phyloP scores from a whole-genome alignment of 1,140 invertebrate genomes.

The Chironomus tepperi region DNA sequence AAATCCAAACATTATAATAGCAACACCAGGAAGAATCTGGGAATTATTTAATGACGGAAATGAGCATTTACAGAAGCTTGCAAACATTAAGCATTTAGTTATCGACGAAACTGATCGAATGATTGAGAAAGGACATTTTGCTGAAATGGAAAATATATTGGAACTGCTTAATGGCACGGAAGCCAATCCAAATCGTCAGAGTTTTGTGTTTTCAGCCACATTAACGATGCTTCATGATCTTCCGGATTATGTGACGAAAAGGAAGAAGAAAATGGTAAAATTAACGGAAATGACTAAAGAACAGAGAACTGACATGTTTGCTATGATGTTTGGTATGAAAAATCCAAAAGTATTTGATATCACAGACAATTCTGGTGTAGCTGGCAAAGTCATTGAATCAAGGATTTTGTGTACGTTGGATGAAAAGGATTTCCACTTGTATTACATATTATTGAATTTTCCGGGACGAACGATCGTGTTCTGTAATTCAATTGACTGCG shows the following conservation, averaged over 20 bases:
- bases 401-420: conserved; percentile 65
- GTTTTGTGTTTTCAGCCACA: conserved; percentile 97
- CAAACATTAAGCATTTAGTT: conserved; percentile 71
- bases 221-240: conserved; percentile 81
- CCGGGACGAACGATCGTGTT: conserved; percentile 90
- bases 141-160: conserved; percentile 78
- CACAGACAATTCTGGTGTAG: conserved; percentile 61
- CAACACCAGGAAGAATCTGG: conserved; percentile 93
- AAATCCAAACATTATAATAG: conserved; percentile 87
- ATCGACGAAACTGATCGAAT: conserved; percentile 99
- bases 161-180: conserved; percentile 68
- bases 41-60: conserved; percentile 76
- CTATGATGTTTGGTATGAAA: conserved; percentile 69
- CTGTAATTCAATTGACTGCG: conserved; percentile 93
- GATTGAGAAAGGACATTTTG: conserved; percentile 94
- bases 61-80: conserved; percentile 59
- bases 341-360: conserved; percentile 92
- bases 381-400: conserved; percentile 73
- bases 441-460: conserved; percentile 82
- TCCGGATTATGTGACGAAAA: conserved; percentile 63
- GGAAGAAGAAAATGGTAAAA: conserved; percentile 48
- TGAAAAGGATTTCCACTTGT: conserved; percentile 87
- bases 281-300: conserved; percentile 56
- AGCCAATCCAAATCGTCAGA: conserved; percentile 61
- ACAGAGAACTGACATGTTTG: conserved; percentile 62